Evolutionary conservation across 2,113 vertebrate genomes (phyloP), one percentile per base, ranked within the genome.

Genomic region (Nipponia nippon): DNA sequence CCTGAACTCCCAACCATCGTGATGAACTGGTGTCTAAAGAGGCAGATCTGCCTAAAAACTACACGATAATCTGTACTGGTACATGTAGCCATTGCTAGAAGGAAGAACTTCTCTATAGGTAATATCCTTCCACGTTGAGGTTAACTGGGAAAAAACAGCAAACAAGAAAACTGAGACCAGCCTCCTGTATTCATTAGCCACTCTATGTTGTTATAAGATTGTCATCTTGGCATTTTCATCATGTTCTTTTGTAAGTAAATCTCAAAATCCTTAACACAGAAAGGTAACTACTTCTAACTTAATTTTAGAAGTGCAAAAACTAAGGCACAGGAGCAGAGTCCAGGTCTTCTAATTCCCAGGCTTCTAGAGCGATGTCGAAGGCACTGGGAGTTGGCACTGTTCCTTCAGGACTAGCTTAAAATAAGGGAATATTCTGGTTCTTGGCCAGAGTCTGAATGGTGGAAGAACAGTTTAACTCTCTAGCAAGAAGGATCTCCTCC

Each of bases 361-460:
- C 42, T 88, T 79, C 91, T 52, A 85, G 25, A 88, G 46, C 4
- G 7, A 85, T 56, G 47, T 56, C 53, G 59, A 96, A 93, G 46
- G 59, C 58, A 77, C 40, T 53, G 50, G 78, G 70, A 95, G 94
- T 13, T 90, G n/a, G 50, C 84, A 95, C 66, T 59, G 71, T 66
- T 96, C 91, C 91, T 95, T 77, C 83, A 93, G 62, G 62, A 73
- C 50, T 69, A 53, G 36, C 62, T 97, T 94, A 96, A 96, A 94
- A 89, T 73, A 91, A 91, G 75, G 38, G 53, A 96, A 90, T 73
- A 94, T 77, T 71, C 70, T 90, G 78, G 38, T 89, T 80, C 89
- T 85, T 87, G 53, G 84, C 70, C 78, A 94, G 75, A 77, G 29
- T 89, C 56, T 70, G 32, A 90, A 53, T 34, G 27, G n/a, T 77